These are phyloP conservation scores for Leptinotarsa texana DNA, from an alignment of 1,140 invertebrate species.

Conservation along the genomic window DNA sequence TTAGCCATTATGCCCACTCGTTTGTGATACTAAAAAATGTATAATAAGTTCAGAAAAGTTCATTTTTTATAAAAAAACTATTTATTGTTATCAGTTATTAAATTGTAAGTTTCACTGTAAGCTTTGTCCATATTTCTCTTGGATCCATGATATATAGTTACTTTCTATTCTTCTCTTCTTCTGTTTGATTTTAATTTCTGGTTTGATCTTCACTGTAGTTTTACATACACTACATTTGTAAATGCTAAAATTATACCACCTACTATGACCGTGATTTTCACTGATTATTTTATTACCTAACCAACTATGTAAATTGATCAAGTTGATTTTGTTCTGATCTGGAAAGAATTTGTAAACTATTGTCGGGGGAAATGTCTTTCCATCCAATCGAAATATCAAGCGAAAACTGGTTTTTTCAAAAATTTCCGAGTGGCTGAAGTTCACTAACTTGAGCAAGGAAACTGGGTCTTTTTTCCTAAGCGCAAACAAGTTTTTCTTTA, in stretches of 20 bases:
- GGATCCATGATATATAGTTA: conserved; percentile 17
- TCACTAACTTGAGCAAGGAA: conserved; percentile 25
- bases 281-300: background rate
- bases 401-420: conserved; percentile 30
- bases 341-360: conserved; percentile 37
- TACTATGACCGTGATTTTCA: background rate
- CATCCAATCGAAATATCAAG: conserved; percentile 35
- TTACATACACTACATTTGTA: conserved; percentile 20
- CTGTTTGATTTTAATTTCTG: background rate
- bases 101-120: too few relatives aligned
- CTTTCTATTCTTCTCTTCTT: background rate
- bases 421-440: conserved; percentile 22
- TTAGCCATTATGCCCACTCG: too few relatives aligned
- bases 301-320: too few relatives aligned
- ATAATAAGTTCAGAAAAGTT: too few relatives aligned
- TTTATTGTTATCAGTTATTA: too few relatives aligned
- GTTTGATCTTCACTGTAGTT: conserved; percentile 15
- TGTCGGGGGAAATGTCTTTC: conserved; percentile 32
- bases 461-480: conserved; percentile 28
- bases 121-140: conserved; percentile 14
- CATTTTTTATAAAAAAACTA: too few relatives aligned
- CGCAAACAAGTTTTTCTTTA: conserved; percentile 24
- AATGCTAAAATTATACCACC: conserved; percentile 16
- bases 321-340: background rate
- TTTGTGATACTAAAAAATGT: too few relatives aligned